A percentile compares a stretch with the other conserved stretches of the same genome.
phyloP scores from a whole-genome alignment of 1,140 invertebrate genomes.

The Eriocheir sinensis region DNA sequence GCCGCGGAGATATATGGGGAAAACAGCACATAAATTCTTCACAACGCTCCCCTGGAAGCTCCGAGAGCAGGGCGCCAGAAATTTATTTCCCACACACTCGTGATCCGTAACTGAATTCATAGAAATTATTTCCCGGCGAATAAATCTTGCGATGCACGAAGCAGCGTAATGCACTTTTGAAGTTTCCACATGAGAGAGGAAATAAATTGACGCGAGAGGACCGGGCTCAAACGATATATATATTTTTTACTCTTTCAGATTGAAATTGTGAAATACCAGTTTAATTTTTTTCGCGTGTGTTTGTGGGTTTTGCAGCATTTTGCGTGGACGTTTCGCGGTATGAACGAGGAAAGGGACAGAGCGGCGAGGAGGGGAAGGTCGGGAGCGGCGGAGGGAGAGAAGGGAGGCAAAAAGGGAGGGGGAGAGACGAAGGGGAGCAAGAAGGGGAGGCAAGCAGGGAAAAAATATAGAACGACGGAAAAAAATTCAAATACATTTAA shows the following conservation, averaged over 20 bases:
- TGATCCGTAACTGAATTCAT: slow-evolving; percentile 74
- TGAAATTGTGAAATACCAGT: slow-evolving; percentile 49
- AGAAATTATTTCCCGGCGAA: slow-evolving; percentile 73
- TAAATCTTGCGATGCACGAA: slow-evolving; percentile 68
- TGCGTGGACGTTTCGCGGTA: slow-evolving; percentile 60
- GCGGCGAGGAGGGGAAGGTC: background rate
- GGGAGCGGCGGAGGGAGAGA: background rate
- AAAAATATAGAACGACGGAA: background rate
- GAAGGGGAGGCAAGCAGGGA: background rate
- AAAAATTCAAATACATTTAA: background rate
- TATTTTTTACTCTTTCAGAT: slow-evolving; percentile 48
- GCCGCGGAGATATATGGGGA: slow-evolving; percentile 66
- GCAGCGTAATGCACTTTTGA: slow-evolving; percentile 69
- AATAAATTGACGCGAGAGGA: slow-evolving; percentile 61
- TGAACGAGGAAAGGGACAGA: slow-evolving; percentile 50
- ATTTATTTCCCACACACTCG: slow-evolving; percentile 71
- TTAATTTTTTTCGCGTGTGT: background rate
- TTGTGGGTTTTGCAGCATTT: slow-evolving; percentile 62
- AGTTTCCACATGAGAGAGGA: slow-evolving; percentile 50
- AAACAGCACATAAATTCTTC: slow-evolving; percentile 73
- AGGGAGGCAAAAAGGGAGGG: slow-evolving; percentile 26
- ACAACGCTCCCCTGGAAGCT: slow-evolving; percentile 68
- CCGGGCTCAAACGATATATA: slow-evolving; percentile 43
- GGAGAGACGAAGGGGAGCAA: background rate
- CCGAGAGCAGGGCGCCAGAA: slow-evolving; percentile 67